phyloP scores from a whole-genome alignment of 2,888 invertebrate species.

The Caradrina kadenii region DNA sequence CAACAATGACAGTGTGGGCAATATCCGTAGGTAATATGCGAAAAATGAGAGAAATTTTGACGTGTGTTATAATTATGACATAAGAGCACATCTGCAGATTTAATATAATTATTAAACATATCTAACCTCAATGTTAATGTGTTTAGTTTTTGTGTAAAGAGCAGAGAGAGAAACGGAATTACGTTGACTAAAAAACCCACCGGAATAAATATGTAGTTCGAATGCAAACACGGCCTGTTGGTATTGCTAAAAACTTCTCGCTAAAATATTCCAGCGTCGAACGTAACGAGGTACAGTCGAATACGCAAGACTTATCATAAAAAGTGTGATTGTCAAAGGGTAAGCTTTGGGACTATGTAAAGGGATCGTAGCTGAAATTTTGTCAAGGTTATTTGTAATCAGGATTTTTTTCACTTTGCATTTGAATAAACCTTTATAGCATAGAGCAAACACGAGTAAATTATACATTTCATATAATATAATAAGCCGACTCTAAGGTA shows the following conservation, averaged over 20 bases:
- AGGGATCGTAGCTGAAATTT: conserved; percentile 3
- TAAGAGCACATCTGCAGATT: no score
- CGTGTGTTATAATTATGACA: no score
- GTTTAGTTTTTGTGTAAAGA: background rate
- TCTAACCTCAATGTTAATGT: no score
- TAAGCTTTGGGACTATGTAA: conserved; percentile 11
- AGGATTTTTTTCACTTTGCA: background rate
- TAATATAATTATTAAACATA: no score
- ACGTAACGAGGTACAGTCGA: conserved; percentile 51
- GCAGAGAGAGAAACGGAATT: background rate
- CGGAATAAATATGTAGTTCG: conserved; percentile 8
- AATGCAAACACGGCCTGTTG: conserved; percentile 15
- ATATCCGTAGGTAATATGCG: no score
- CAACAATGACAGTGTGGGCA: no score
- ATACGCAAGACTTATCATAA: conserved; percentile 18
- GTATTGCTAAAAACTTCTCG: conserved; percentile 22
- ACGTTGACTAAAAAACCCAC: background rate
- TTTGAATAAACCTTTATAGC: no score
- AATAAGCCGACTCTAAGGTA: no score
- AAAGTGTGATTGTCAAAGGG: conserved; percentile 33
- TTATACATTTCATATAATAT: no score
- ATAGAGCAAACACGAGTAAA: no score
- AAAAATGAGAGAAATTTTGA: background rate
- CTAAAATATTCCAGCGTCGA: conserved; percentile 23
- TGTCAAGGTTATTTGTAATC: conserved; percentile 2